phyloP scores from a whole-genome alignment of 2,113 vertebrate species.

The Arvicanthis niloticus region DNA sequence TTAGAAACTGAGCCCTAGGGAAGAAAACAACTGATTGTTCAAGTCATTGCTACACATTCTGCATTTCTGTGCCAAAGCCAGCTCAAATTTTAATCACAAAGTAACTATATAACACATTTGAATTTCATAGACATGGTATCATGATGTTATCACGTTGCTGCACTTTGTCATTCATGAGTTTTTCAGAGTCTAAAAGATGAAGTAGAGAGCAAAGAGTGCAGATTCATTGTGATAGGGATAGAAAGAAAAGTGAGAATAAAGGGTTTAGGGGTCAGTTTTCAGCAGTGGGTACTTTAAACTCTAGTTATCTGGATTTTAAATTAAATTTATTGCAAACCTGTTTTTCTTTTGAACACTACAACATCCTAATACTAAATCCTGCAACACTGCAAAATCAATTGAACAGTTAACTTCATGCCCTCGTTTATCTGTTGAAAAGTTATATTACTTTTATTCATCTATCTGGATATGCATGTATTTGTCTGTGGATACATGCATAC shows the following conservation, averaged over 20 bases:
- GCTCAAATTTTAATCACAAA: constrained; percentile 57
- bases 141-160: neutral
- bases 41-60: constrained; percentile 20
- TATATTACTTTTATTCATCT: neutral
- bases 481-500: neutral
- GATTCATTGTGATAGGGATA: neutral
- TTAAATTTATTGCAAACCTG: constrained; percentile 11
- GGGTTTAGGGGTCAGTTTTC: constrained; percentile 40
- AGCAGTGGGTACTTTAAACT: neutral
- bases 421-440: constrained; percentile 27
- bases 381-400: neutral
- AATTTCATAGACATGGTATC: constrained; percentile 16
- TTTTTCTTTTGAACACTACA: neutral
- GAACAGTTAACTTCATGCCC: neutral
- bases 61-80: constrained; percentile 5
- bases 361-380: neutral
- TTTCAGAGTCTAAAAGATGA: constrained; percentile 29
- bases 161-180: neutral
- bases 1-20: constrained; percentile 21
- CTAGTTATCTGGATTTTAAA: neutral
- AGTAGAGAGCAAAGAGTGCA: neutral
- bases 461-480: too few relatives aligned
- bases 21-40: constrained; percentile 7
- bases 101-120: constrained; percentile 21
- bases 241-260: neutral